phyloP scores from a whole-genome alignment of 2,888 invertebrate species.

The Diarsia rubi region DNA sequence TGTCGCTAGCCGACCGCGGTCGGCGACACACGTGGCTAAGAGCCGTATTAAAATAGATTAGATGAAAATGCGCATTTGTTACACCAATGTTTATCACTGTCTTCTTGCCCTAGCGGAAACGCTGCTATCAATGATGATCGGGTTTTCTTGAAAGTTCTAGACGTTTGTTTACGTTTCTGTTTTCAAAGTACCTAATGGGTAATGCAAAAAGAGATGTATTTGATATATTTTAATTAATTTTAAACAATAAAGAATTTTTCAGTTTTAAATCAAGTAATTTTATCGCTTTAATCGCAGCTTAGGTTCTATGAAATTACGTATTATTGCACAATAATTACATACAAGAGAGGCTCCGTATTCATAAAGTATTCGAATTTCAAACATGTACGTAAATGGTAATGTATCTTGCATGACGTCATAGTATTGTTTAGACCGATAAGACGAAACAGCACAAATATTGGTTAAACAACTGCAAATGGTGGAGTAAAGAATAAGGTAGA shows the following conservation, averaged over 20 bases:
- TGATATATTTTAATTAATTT: not conserved
- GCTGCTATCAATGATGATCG: slow-evolving; percentile 48
- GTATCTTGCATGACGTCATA: slow-evolving; percentile 17
- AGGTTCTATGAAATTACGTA: slow-evolving; percentile 1
- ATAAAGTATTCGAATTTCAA: not conserved
- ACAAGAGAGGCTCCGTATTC: not conserved
- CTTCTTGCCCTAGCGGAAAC: slow-evolving; percentile 27
- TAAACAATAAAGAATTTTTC: not conserved
- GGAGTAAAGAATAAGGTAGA: not conserved
- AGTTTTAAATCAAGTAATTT: not conserved
- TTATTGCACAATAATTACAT: slow-evolving; percentile 24
- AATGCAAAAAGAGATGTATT: not conserved
- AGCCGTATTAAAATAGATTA: slow-evolving; percentile 54
- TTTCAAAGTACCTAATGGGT: slow-evolving; percentile 3
- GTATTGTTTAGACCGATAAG: slow-evolving; percentile 8
- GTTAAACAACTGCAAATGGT: not conserved
- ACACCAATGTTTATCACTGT: slow-evolving; percentile 44
- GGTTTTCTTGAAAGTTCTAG: slow-evolving; percentile 35
- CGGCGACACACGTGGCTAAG: slow-evolving; percentile 45
- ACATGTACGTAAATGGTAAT: slow-evolving; percentile 1
- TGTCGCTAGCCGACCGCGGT: slow-evolving; percentile 9
- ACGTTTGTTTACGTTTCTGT: slow-evolving; percentile 32
- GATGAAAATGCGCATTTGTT: slow-evolving; percentile 51
- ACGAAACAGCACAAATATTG: not conserved
- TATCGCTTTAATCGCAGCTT: not conserved